Evolutionary conservation across 2,888 invertebrate species (phyloP).

Genomic region (Pterostichus madidus): DNA sequence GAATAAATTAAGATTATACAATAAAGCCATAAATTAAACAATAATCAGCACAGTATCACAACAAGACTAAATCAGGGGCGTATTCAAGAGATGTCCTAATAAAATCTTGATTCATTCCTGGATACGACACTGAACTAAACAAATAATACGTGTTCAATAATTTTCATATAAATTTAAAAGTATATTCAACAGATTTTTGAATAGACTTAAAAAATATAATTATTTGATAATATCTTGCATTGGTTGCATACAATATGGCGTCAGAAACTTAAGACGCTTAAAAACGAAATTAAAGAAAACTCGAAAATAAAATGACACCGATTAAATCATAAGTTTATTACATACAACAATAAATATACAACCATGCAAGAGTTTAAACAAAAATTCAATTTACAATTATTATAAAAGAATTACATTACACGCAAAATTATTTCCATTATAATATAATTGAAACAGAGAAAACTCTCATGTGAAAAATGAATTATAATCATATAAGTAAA

Average conservation of each 20-base stretch:
- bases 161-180: too few species aligned
- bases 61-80: conserved; percentile 13
- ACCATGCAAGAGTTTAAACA: conserved; percentile 63
- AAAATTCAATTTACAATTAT: conserved; percentile 59
- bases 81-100: neutral
- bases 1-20: conserved; percentile 26
- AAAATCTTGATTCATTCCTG: too few species aligned
- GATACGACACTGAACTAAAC: too few species aligned
- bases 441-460: conserved; percentile 51
- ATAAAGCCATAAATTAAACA: conserved; percentile 30
- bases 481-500: conserved; percentile 32
- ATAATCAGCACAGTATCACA: conserved; percentile 44
- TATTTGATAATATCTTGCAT: conserved; percentile 43
- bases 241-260: conserved; percentile 56
- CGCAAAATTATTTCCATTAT: conserved; percentile 43
- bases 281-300: neutral
- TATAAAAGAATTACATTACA: conserved; percentile 66
- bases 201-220: neutral
- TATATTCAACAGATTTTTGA: too few species aligned
- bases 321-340: conserved; percentile 65
- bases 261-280: too few species aligned
- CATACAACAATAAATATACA: conserved; percentile 67
- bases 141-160: too few species aligned
- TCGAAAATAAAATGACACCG: conserved; percentile 56
- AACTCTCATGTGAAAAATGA: conserved; percentile 38